Evolutionary conservation across 2,888 invertebrate genomes (phyloP).

Genomic region (Parnassius smintheus): DNA sequence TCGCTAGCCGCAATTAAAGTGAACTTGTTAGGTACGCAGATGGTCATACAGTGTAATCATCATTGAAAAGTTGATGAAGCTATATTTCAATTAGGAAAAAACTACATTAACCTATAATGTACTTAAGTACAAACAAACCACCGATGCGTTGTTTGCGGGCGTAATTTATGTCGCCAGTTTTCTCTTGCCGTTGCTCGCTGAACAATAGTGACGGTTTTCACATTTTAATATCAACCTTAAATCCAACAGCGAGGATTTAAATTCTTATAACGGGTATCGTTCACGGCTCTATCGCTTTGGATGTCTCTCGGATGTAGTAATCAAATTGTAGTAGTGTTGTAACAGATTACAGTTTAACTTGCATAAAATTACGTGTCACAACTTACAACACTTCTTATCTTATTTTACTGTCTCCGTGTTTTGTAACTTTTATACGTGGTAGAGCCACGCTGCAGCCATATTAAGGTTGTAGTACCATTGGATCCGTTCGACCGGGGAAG

Average conservation of each 20-base stretch:
- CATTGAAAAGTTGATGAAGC: too few species aligned
- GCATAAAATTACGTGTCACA: neutral
- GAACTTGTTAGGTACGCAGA: too few species aligned
- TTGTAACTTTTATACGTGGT: too few species aligned
- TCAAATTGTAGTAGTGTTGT: too few species aligned
- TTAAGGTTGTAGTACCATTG: too few species aligned
- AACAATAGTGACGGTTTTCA: neutral
- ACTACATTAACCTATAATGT: constrained; percentile 6
- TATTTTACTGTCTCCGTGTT: neutral
- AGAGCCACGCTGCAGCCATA: too few species aligned
- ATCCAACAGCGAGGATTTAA: neutral
- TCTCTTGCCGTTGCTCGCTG: constrained; percentile 3
- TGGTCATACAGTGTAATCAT: too few species aligned
- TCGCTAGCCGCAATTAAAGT: too few species aligned
- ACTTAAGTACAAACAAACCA: neutral
- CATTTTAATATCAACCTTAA: constrained; percentile 1
- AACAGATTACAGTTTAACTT: constrained; percentile 18
- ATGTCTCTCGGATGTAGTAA: constrained; percentile 8
- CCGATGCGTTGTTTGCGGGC: constrained; percentile 13
- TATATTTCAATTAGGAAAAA: constrained; percentile 1
- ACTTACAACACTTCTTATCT: neutral
- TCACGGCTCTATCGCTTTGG: constrained; percentile 6
- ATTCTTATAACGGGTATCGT: neutral
- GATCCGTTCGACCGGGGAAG: too few species aligned
- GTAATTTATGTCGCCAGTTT: constrained; percentile 19